These are phyloP conservation scores for Rhopalosiphum padi DNA, from an alignment of 1,140 invertebrate genomes.

Conservation along the genomic window DNA sequence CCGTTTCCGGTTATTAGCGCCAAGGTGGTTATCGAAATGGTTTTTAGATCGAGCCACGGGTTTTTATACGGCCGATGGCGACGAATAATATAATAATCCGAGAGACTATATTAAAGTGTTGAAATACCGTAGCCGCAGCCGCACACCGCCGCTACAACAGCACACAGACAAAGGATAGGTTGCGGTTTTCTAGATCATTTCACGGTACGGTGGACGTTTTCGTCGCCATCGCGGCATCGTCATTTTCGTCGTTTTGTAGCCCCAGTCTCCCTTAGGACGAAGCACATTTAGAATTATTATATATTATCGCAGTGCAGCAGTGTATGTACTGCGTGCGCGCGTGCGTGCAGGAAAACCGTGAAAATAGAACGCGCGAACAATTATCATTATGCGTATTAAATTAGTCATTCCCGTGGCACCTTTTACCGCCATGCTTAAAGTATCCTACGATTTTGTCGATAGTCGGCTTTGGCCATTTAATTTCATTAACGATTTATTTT, in stretches of 20 bases:
- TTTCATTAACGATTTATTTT: not conserved
- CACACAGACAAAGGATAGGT: slow-evolving; percentile 30
- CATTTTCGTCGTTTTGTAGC: not conserved
- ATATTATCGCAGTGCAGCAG: not conserved
- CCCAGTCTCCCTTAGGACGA: not conserved
- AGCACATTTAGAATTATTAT: slow-evolving; percentile 3
- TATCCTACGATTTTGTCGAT: not conserved
- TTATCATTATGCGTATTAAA: not conserved
- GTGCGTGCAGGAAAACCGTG: not conserved
- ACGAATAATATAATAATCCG: not conserved
- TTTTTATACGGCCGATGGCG: slow-evolving; percentile 3
- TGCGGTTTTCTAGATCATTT: slow-evolving; percentile 55
- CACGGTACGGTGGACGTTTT: slow-evolving; percentile 29
- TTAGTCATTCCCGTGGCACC: not conserved
- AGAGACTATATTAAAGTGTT: not conserved
- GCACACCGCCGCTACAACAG: not conserved
- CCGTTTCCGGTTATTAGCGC: slow-evolving; percentile 40
- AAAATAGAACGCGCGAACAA: not conserved
- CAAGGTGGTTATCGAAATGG: not conserved
- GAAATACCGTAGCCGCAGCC: not conserved
- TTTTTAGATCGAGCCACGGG: not conserved
- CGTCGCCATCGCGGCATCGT: too few relatives aligned
- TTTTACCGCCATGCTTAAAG: not conserved
- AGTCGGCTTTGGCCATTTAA: not conserved
- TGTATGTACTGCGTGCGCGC: not conserved